phyloP scores from a whole-genome alignment of 2,888 invertebrate species.

The Octodonta nipae region DNA sequence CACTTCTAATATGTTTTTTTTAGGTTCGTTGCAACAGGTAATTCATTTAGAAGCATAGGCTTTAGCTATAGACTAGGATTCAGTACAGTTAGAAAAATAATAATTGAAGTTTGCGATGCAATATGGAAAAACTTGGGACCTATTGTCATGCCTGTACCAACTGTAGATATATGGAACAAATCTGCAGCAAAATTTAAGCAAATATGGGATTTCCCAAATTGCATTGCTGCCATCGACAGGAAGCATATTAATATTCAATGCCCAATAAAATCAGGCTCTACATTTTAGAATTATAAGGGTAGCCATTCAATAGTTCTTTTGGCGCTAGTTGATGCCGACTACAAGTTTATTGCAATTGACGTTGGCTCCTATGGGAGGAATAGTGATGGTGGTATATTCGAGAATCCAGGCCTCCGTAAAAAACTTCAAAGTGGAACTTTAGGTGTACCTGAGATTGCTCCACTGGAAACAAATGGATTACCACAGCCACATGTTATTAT shows the following conservation, averaged over 20 bases:
- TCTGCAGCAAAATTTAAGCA: background rate
- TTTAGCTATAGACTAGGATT: background rate
- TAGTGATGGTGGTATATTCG: background rate
- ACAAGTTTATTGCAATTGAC: background rate
- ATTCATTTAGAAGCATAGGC: background rate
- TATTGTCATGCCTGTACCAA: background rate
- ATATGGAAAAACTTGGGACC: background rate
- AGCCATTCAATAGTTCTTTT: background rate
- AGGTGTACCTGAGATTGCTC: too few relatives aligned
- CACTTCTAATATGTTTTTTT: too few relatives aligned
- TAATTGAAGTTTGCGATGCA: background rate
- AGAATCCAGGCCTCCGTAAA: background rate
- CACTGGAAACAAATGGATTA: too few relatives aligned
- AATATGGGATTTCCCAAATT: too few relatives aligned
- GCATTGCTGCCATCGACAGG: too few relatives aligned
- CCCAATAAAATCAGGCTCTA: too few relatives aligned
- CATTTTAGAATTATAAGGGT: background rate
- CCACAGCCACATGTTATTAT: background rate
- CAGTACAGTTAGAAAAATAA: background rate
- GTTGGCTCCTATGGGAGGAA: background rate
- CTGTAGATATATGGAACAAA: background rate
- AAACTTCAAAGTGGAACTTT: too few relatives aligned
- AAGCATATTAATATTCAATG: too few relatives aligned
- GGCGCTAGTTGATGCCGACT: constrained; percentile 1
- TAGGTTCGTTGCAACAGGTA: background rate